Percentiles rank a stretch among this genome's conserved stretches.
These are phyloP conservation scores for Rhaphigaster nebulosa DNA, from an alignment of 2,888 invertebrate species.

Conservation along the genomic window DNA sequence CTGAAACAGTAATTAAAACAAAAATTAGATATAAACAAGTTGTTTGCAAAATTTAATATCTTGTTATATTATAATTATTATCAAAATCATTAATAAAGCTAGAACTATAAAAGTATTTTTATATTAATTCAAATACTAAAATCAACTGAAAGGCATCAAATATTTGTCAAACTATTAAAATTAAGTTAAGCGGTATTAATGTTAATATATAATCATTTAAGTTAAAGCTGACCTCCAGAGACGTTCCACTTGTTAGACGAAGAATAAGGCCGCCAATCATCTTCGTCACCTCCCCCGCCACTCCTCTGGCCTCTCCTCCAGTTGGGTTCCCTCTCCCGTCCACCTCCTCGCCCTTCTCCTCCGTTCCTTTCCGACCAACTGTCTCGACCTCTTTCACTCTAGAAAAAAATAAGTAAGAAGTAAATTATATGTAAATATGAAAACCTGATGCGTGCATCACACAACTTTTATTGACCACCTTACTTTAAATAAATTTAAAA, in stretches of 20 bases:
- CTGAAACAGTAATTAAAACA: conserved; percentile 40
- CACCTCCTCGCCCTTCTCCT: conserved; percentile 71
- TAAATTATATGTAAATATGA: background rate
- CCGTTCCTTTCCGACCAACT: conserved; percentile 74
- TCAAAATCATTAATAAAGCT: background rate
- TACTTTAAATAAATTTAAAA: too few relatives aligned
- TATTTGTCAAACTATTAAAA: background rate
- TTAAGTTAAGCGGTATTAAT: too few relatives aligned
- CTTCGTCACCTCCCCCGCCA: conserved; percentile 70
- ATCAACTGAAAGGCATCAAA: background rate
- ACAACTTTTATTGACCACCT: too few relatives aligned
- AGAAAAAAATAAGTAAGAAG: conserved; percentile 13
- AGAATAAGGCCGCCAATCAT: conserved; percentile 68
- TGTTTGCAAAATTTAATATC: background rate
- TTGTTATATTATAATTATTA: too few relatives aligned
- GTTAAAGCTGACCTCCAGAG: conserved; percentile 43
- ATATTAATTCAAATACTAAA: background rate
- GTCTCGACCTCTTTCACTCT: conserved; percentile 62
- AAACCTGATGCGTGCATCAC: too few relatives aligned
- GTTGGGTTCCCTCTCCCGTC: conserved; percentile 69
- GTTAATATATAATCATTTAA: background rate
- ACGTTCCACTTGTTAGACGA: conserved; percentile 59
- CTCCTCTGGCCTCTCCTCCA: conserved; percentile 73
- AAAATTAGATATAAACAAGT: background rate
- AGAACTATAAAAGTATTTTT: background rate